Base-by-base conservation (phyloP, 2,888 invertebrate species). In the Polylopha cassiicola region DNA sequence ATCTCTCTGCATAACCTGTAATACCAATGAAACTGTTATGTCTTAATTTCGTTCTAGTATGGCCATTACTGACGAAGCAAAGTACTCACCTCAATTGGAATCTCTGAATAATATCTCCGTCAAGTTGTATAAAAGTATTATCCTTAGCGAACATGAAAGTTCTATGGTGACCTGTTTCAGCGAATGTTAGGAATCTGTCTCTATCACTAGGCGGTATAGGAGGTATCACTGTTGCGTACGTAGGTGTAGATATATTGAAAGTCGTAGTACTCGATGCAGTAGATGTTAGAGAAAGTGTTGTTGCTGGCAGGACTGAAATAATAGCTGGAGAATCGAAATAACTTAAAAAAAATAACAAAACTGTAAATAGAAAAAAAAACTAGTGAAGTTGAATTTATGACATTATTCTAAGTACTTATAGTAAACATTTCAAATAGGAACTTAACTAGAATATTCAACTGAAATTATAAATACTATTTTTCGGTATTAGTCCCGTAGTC, bases 61-160 rank as follows among this genome's bases (percentile, higher is more conserved):
- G 24, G 8, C 29, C 21, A 29, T 42, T 34, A 13, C 34, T 41
- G 37, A 24, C 18, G 37, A 28, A 5, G 14, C 29, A 18, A 18
- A 7, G 16, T 22, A 32, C 72, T 72, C 73, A 95, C 95, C 95
- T 91, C 54, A 95, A 87, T 77, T 95, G 95, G 87, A 95, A 96
- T 42, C 93, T 91, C 65, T 94, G 93, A 65, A 95, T 95, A 46
- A 94, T 92, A 67, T 93, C 92, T n/a, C 95, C 95, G 67, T 95
- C 95, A 31, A 96, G 88, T 69, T 95, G 95, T 63, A 96, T 95
- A 71, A 92, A 95, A 2, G 95, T 95, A 62, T 95, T 95, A 52
- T 93, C 94, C 65, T 95, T 92, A 10, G 95, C 94, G 73, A 95
- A 95, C 90, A 95, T 94, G 71, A 95, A 96, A n/a, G 93, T 94